Conservation (phyloP, 53 echinoderm and acorn worm genomes). For the Patiria pectinifera region DNA sequence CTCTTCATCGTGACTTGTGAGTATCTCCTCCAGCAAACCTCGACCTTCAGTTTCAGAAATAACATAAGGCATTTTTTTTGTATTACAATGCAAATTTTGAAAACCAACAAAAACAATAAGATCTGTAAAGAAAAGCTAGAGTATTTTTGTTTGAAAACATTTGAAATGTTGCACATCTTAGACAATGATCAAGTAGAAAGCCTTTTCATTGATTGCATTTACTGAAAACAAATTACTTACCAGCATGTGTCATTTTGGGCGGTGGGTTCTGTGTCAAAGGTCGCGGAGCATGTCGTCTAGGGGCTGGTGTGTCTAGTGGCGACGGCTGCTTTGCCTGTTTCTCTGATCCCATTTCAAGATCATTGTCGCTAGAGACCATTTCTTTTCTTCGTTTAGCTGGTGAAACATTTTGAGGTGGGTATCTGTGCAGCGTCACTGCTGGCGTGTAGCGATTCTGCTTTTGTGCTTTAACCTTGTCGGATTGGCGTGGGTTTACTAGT, state of each 20-base stretch:
- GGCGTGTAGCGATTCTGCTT: conserved; percentile 72
- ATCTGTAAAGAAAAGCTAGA: too few relatives aligned
- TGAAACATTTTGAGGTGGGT: not conserved
- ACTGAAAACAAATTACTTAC: conserved; percentile 40
- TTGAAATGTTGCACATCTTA: not conserved
- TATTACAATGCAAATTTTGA: not conserved
- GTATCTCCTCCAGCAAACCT: conserved; percentile 87
- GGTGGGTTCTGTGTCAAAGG: conserved; percentile 71
- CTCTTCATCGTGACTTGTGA: conserved; percentile 86
- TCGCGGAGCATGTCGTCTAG: conserved; percentile 84
- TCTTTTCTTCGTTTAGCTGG: not conserved
- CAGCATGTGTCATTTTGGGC: conserved; percentile 60
- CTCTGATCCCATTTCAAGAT: not conserved
- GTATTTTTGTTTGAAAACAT: not conserved
- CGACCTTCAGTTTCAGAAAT: conserved; percentile 55
- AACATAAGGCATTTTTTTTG: not conserved
- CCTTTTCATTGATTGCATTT: not conserved
- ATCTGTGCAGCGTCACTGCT: conserved; percentile 69
- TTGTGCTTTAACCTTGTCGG: not conserved
- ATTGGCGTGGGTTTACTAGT: not conserved
- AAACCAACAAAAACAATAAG: too few relatives aligned
- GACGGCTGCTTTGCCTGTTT: conserved; percentile 65
- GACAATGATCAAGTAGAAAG: not conserved
- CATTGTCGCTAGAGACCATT: conserved; percentile 32
- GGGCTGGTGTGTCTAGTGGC: conserved; percentile 93